Base-by-base conservation (phyloP, 2,797 vertebrate species). In the Neostethus bicornis region DNA sequence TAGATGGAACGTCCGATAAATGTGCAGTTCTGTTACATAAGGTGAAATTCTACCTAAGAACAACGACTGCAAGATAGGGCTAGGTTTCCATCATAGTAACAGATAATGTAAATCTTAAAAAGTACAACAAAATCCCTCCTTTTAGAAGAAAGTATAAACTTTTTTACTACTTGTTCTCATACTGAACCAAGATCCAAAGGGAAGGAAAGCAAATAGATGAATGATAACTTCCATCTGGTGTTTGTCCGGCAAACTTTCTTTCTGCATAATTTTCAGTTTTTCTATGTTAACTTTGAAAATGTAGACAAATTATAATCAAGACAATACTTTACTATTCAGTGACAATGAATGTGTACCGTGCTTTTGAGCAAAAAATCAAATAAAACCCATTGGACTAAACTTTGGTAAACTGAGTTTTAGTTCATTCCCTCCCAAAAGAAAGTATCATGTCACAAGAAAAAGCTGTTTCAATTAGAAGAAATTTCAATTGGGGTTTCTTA, bases 381-480 rank as follows among this genome's bases (percentile, higher is more conserved):
- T 5, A 8, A 7, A 32, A 54, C 1, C 59, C 50, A 46, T 45
- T 43, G 25, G 28, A 48, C 64, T 57, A 16, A 65, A 65, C 59
- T 62, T 72, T n/a, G 61, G 9, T 23, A 79, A 37, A 47, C 71
- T 70, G 9, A 32, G 20, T 35, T 20, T 31, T 29, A 65, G 25
- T 25, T 19, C 8, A 0, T 54, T 43, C 28, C 32, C 35, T 62
- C 0, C 46, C 42, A 57, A 25, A 43, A 32, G 63, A 77, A 51
- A 52, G 61, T 63, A 81, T 76, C 53, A 49, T 63, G 68, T 73
- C 52, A 1, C 58, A 50, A 58, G 32, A 19, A 47, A 75, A 77
- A 70, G 49, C 61, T 61, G 7, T 86, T 67, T 83, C 90, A 85
- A 89, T 91, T 89, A 88, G 72, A 53, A 25, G 24, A 67, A 61